A percentile compares a stretch with the other conserved stretches of the same genome.
Evolutionary conservation across 64 coral and sea anemone genomes (phyloP).

Genomic region (Stichodactyla mertensii): DNA sequence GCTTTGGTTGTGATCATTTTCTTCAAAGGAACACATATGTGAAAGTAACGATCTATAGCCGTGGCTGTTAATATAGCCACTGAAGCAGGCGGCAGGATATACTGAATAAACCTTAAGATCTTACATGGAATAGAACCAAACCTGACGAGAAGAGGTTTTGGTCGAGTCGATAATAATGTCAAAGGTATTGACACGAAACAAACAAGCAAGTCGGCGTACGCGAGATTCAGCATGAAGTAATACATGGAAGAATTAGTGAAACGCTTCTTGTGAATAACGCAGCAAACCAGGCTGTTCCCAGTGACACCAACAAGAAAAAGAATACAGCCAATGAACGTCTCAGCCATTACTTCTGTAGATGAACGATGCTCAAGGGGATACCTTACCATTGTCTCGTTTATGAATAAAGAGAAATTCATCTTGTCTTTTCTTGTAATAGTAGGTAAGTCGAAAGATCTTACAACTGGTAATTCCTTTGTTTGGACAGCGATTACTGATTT

Average conservation of each 20-base stretch:
- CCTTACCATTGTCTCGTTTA: not conserved
- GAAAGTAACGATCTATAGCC: conserved; percentile 52
- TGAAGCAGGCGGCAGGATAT: conserved; percentile 62
- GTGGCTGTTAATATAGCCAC: conserved; percentile 65
- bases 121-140: conserved; percentile 40
- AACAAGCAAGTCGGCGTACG: conserved; percentile 60
- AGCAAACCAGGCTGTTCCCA: conserved; percentile 68
- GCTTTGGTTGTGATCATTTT: conserved; percentile 38
- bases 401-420: not conserved
- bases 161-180: conserved; percentile 51
- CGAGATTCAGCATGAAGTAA: conserved; percentile 60
- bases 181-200: conserved; percentile 59
- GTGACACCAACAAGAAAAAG: conserved; percentile 41
- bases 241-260: conserved; percentile 77
- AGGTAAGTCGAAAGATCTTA: too few relatives aligned
- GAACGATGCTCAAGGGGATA: conserved; percentile 46
- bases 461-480: too few relatives aligned
- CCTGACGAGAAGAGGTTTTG: conserved; percentile 27
- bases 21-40: conserved; percentile 56
- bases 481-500: too few relatives aligned
- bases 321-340: conserved; percentile 46
- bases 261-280: conserved; percentile 42
- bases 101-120: conserved; percentile 61
- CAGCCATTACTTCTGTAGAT: conserved; percentile 37
- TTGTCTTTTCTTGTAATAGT: not conserved